Percentiles rank a stretch among this genome's conserved stretches.
These are phyloP conservation scores for Brevipalpus yothersi DNA, from an alignment of 1,140 invertebrate genomes.

Conservation along the genomic window DNA sequence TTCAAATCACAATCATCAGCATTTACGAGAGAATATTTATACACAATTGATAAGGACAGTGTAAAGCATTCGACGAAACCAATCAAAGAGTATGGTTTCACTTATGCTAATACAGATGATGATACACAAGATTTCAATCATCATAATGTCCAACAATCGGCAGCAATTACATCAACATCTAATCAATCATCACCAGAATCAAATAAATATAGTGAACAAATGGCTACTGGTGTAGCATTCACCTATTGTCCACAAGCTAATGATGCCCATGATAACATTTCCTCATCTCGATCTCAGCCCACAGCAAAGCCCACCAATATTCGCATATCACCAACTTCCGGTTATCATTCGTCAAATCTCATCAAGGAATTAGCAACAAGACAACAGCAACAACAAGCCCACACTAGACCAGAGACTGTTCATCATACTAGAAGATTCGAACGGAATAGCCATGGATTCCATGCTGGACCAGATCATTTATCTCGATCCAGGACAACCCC, in stretches of 20 bases:
- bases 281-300: too few relatives aligned
- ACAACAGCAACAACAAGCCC: not conserved
- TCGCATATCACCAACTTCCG: too few relatives aligned
- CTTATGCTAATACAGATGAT: not conserved
- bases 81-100: not conserved
- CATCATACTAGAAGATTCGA: not conserved
- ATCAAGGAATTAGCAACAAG: not conserved
- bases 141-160: not conserved
- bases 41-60: constrained; percentile 7
- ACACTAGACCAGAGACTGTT: not conserved
- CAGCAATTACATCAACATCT: not conserved
- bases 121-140: too few relatives aligned
- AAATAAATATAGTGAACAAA: not conserved
- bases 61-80: constrained; percentile 1
- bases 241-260: constrained; percentile 11
- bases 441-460: too few relatives aligned
- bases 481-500: not conserved
- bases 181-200: not conserved
- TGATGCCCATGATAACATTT: not conserved
- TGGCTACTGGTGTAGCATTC: constrained; percentile 12
- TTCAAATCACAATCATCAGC: constrained; percentile 5
- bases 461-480: not conserved
- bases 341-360: too few relatives aligned
- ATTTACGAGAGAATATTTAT: constrained; percentile 13
- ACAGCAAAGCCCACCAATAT: too few relatives aligned